Evolutionary conservation across 2,113 vertebrate species (phyloP).

Genomic region (Calidris pugnax): DNA sequence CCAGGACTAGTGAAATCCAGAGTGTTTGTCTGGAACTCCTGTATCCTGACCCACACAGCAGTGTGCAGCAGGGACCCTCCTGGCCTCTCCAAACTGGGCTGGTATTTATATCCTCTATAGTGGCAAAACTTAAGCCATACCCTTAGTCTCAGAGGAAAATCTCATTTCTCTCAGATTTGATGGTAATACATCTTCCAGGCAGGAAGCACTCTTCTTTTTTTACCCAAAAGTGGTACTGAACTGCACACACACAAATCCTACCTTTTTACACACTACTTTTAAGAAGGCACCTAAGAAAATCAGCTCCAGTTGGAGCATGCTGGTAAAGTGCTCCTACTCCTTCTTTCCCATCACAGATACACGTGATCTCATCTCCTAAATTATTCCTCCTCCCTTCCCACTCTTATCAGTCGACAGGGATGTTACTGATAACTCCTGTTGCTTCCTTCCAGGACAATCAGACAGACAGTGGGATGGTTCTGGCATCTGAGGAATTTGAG

Average conservation of each 20-base stretch:
- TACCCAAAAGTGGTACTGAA: background rate
- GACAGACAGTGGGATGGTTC: slow-evolving; percentile 98
- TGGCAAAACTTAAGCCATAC: background rate
- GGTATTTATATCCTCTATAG: background rate
- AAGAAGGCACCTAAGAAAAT: background rate
- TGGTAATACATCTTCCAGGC: background rate
- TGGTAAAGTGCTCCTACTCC: background rate
- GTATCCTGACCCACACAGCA: background rate
- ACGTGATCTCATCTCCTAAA: slow-evolving; percentile 2
- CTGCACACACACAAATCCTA: background rate
- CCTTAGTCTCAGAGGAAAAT: background rate
- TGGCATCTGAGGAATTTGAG: slow-evolving; percentile 96
- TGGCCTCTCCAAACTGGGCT: background rate
- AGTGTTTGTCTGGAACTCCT: background rate
- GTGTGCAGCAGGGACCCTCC: background rate
- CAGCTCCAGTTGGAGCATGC: background rate
- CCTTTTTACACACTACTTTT: background rate
- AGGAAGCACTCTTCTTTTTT: background rate
- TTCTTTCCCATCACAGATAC: background rate
- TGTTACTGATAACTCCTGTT: slow-evolving; percentile 55
- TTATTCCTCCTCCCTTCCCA: background rate
- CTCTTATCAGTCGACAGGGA: slow-evolving; percentile 10
- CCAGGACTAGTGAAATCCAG: background rate
- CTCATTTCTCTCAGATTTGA: background rate
- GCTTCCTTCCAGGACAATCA: slow-evolving; percentile 88